Evolutionary conservation across 2,888 invertebrate species (phyloP), one percentile per base, ranked within the genome.

Genomic region (Poecilus cupreus): DNA sequence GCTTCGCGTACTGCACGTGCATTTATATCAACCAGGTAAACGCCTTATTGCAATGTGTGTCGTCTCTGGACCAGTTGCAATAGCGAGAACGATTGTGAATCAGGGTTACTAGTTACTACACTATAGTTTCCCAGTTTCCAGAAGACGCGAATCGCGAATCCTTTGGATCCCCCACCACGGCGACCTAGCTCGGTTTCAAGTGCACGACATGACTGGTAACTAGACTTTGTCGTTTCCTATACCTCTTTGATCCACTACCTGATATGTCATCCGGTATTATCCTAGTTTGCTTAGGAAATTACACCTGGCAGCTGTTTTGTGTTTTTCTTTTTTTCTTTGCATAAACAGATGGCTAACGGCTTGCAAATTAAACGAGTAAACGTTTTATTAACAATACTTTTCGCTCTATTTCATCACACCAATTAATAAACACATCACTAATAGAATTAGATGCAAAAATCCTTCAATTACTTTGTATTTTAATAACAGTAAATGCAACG

Each of bases 41-140:
- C 79, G 79, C 79, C 79, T 79, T 79, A 79, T 80, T 20, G 72
- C 43, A 72, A 80, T 80, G 80, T 80, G 13, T 81, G 75, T 74
- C 81, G 81, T 60, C 64, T 74, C 81, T 81, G 81, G 81, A 81
- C 81, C 81, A 81, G 64, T 81, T 81, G 64, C 75, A 81, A 72
- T 51, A 26, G 70, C 57, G 70, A 75, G 51, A 75, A 43, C 78
- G 46, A 37, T 78, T 57, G 70, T 43, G 80, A 81, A 81, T 75
- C 81, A 81, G 81, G 81, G 81, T 81, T 81, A 81, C 75, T 70
- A 72, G 54, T 51, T 57, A 70, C 54, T 13, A 72, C n/a, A 80
- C 72, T 81, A 78, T 74, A 74, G 81, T 81, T 81, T 79, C 46
- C 81, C 60, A 75, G 75, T 39, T 75, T 60, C 80, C 80, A 54